phyloP scores from a whole-genome alignment of 2,888 invertebrate species.

The Notodonta ziczac region DNA sequence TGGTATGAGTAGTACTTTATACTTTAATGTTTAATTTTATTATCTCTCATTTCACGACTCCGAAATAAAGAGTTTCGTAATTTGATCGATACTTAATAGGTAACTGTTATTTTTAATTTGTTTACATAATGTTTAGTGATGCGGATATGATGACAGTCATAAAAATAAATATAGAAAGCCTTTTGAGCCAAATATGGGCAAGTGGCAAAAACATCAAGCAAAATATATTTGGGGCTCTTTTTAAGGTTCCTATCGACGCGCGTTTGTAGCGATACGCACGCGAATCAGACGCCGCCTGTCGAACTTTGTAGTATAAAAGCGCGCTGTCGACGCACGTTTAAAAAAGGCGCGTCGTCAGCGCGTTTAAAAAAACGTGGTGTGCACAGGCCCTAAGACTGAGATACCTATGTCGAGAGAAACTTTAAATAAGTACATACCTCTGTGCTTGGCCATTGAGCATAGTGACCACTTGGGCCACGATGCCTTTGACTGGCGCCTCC shows the following conservation, averaged over 20 bases:
- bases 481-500: conserved; percentile 78
- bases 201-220: too few relatives aligned
- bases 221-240: too few relatives aligned
- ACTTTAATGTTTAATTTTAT: conserved; percentile 12
- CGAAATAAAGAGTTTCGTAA: background rate
- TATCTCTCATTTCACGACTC: background rate
- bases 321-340: too few relatives aligned
- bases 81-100: background rate
- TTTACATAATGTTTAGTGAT: conserved; percentile 1
- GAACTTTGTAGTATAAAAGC: too few relatives aligned
- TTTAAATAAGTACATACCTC: conserved; percentile 58
- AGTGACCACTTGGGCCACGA: conserved; percentile 81
- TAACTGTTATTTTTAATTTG: background rate
- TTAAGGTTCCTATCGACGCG: too few relatives aligned
- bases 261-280: too few relatives aligned
- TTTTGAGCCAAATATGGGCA: background rate
- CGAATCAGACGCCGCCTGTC: too few relatives aligned
- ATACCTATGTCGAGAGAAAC: background rate
- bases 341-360: too few relatives aligned
- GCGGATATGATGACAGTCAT: background rate
- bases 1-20: conserved; percentile 15
- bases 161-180: background rate
- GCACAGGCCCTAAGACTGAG: too few relatives aligned
- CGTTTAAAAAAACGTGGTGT: too few relatives aligned
- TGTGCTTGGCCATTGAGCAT: conserved; percentile 81